Conservation (phyloP, 2,113 vertebrate genomes). For the Illadopsis cleaveri region DNA sequence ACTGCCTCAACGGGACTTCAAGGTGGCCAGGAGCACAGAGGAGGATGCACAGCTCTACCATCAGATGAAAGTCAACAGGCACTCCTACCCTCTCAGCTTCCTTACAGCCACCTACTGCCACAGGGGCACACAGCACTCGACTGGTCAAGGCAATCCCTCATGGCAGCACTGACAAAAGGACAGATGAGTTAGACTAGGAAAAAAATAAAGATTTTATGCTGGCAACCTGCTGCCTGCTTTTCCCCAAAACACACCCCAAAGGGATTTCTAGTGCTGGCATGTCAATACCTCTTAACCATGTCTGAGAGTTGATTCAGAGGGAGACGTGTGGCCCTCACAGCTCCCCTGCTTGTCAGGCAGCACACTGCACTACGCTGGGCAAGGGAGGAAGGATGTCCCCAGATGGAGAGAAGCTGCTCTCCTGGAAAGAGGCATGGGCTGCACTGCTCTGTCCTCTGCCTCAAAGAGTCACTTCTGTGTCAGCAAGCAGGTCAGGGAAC, state of each 20-base stretch:
- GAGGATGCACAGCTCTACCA: not conserved
- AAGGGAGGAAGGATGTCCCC: not conserved
- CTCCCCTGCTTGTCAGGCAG: not conserved
- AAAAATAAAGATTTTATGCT: not conserved
- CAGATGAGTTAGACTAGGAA: not conserved
- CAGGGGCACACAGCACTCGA: accelerated
- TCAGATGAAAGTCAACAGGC: not conserved
- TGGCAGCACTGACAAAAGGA: not conserved
- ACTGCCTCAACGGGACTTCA: not conserved
- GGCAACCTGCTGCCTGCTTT: not conserved
- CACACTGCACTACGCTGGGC: not conserved
- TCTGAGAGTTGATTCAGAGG: not conserved
- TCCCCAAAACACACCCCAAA: not conserved
- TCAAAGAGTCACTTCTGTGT: not conserved
- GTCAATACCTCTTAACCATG: not conserved
- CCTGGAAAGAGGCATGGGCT: not conserved
- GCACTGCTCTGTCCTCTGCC: not conserved
- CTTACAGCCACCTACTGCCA: not conserved
- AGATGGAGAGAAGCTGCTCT: not conserved
- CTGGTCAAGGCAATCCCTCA: not conserved
- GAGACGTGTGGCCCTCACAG: not conserved
- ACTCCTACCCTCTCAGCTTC: not conserved
- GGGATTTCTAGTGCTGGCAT: not conserved
- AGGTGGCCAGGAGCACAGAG: not conserved
- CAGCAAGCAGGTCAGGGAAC: not conserved